Evolutionary conservation across 2,113 vertebrate genomes (phyloP).

Genomic region (human (Homo sapiens)): GRCh38 chr4:65564501-65565000

Average conservation of each 20-base stretch:
- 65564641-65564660: not conserved
- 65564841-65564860: not conserved
- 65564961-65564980: not conserved
- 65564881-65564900: not conserved
- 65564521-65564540: not conserved
- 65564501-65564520: not conserved
- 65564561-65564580: not conserved
- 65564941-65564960: not conserved
- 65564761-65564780: not conserved
- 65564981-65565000: not conserved
- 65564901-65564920: not conserved
- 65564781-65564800: not conserved
- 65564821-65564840: not conserved
- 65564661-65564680: not conserved
- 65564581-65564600: not conserved
- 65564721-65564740: not conserved
- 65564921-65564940: not conserved
- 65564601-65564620: not conserved
- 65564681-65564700: not conserved
- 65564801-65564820: not conserved
- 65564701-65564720: not conserved
- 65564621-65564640: not conserved
- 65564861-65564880: not conserved
- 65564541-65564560: not conserved
- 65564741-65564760: not conserved